Conservation (phyloP, 1,140 invertebrate species). For the Panagrolaimus sp. region DNA sequence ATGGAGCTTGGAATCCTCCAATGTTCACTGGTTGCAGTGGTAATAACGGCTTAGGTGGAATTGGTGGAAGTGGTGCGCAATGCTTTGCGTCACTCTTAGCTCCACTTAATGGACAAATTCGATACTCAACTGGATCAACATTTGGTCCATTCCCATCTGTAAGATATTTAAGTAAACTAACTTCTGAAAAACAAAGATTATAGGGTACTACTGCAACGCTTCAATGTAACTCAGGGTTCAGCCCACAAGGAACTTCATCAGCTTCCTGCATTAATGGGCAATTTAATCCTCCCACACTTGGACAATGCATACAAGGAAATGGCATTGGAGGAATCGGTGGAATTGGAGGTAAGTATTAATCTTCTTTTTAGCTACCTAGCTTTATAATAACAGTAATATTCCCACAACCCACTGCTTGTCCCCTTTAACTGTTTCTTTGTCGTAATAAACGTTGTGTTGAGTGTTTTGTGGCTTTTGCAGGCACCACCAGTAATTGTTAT, state of each 20-base stretch:
- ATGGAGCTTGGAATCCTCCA: conserved; percentile 4
- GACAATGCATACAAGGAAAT: background rate
- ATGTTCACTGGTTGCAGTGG: background rate
- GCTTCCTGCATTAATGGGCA: background rate
- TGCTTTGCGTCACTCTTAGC: background rate
- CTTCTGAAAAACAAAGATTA: too few species aligned
- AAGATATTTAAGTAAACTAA: too few species aligned
- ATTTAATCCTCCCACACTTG: background rate
- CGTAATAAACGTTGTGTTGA: too few species aligned
- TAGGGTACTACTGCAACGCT: background rate
- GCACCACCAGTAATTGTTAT: background rate
- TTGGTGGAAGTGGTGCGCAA: background rate
- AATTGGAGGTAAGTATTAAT: background rate
- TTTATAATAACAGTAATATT: background rate
- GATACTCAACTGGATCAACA: background rate
- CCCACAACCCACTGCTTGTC: background rate
- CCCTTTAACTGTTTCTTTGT: too few species aligned
- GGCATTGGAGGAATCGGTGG: background rate
- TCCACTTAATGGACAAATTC: conserved; percentile 6
- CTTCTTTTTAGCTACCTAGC: background rate
- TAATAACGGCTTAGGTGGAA: background rate
- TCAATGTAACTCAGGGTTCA: background rate
- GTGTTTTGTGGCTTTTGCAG: too few species aligned
- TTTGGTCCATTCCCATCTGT: conserved; percentile 1
- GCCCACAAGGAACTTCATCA: background rate